Conservation (phyloP, 2,113 vertebrate species). For the human region GRCh38 chr14:36392001-36392500, state of each 20-base stretch:
- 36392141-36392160: neutral
- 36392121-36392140: neutral
- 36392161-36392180: neutral
- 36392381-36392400: neutral
- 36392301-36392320: neutral
- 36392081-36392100: conserved; percentile 10
- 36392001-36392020: neutral
- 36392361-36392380: neutral
- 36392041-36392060: neutral
- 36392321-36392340: conserved; percentile 46
- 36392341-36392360: conserved; percentile 40
- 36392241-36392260: neutral
- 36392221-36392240: neutral
- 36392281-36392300: neutral
- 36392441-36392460: too few relatives aligned
- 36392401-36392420: too few relatives aligned
- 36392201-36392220: neutral
- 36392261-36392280: conserved; percentile 9
- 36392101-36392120: neutral
- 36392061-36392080: neutral
- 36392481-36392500: too few relatives aligned
- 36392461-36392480: too few relatives aligned
- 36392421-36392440: too few relatives aligned
- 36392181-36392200: neutral
- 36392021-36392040: conserved; percentile 2